phyloP scores from a whole-genome alignment of 2,113 vertebrate genomes.

The Panthera leo region DNA sequence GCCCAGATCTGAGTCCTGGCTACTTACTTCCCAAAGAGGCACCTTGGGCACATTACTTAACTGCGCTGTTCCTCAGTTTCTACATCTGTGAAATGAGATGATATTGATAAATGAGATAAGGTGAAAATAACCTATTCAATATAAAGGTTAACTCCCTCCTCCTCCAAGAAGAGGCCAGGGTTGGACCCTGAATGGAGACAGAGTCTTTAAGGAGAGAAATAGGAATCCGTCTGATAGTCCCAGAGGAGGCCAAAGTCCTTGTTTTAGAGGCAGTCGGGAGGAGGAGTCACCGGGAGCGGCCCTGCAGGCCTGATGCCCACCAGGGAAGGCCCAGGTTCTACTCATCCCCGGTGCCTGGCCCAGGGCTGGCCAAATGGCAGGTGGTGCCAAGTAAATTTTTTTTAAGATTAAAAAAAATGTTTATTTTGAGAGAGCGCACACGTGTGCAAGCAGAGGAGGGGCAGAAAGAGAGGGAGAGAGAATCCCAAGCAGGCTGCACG shows the following conservation, averaged over 20 bases:
- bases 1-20: neutral
- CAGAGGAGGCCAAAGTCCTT: neutral
- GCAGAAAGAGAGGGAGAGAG: too few species aligned
- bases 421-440: too few species aligned
- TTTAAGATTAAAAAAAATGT: too few species aligned
- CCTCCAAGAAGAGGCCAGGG: neutral
- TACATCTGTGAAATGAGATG: neutral
- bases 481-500: too few species aligned
- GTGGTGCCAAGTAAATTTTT: neutral
- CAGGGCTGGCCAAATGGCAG: neutral
- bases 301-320: too few species aligned
- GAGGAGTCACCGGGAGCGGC: neutral
- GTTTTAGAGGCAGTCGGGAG: neutral
- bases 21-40: neutral
- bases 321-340: neutral
- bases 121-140: neutral
- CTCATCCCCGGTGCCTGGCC: neutral
- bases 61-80: neutral
- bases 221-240: neutral
- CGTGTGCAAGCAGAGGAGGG: too few species aligned
- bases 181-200: neutral
- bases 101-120: neutral
- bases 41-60: neutral
- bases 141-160: neutral
- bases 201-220: neutral